A percentile compares a stretch with the other conserved stretches of the same genome.
phyloP scores from a whole-genome alignment of 1,140 invertebrate genomes.

The Papilio aristodemus region DNA sequence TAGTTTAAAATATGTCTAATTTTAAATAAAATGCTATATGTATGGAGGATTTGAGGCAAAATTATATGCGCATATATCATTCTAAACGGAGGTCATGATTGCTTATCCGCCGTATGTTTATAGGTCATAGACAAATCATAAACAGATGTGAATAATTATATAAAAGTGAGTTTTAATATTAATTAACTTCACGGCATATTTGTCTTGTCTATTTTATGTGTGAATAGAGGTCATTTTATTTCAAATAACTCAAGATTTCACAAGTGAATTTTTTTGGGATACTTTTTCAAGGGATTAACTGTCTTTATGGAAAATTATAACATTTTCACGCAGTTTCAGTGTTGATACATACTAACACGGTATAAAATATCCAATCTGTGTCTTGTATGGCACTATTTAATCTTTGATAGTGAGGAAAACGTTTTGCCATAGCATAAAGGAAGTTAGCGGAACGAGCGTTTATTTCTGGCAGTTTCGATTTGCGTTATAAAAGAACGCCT shows the following conservation, averaged over 20 bases:
- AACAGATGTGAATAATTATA: not conserved
- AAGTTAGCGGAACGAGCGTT: not conserved
- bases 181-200: too few relatives aligned
- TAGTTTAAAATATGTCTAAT: not conserved
- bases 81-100: not conserved
- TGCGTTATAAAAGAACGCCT: not conserved
- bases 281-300: too few relatives aligned
- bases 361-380: too few relatives aligned
- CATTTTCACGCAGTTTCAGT: too few relatives aligned
- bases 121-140: constrained; percentile 5
- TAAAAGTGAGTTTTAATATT: too few relatives aligned
- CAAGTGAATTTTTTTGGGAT: too few relatives aligned
- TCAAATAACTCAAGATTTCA: too few relatives aligned
- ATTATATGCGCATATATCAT: constrained; percentile 11
- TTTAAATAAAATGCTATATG: not conserved
- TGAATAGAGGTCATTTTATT: too few relatives aligned
- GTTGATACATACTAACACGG: too few relatives aligned
- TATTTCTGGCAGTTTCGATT: not conserved
- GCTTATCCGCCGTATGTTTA: constrained; percentile 10
- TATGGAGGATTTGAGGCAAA: not conserved
- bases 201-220: too few relatives aligned
- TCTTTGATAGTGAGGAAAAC: not conserved
- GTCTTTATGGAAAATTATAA: too few relatives aligned
- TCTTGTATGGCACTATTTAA: not conserved
- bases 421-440: not conserved